These are phyloP conservation scores for Thunnus albacares DNA, from an alignment of 2,797 vertebrate species.

Conservation along the genomic window DNA sequence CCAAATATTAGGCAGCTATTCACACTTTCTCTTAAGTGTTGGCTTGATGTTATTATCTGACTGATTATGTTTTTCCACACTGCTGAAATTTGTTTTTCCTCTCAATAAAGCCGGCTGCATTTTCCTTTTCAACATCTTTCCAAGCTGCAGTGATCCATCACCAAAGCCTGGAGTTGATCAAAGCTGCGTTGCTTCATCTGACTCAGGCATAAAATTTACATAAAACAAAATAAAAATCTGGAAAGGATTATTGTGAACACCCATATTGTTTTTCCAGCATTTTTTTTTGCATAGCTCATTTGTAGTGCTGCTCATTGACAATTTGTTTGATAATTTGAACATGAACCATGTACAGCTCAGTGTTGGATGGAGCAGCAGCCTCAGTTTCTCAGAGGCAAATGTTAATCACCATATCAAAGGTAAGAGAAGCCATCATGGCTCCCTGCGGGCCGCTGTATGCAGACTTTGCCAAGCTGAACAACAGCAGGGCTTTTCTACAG, in stretches of 20 bases:
- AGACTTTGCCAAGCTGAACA: constrained; percentile 54
- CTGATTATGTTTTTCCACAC: constrained; percentile 18
- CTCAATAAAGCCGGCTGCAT: not conserved
- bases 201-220: constrained; percentile 8
- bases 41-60: not conserved
- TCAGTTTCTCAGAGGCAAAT: constrained; percentile 44
- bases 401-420: constrained; percentile 83
- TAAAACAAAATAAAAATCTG: constrained; percentile 9
- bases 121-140: constrained; percentile 24
- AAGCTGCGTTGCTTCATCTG: constrained; percentile 11
- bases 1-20: not conserved
- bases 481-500: constrained; percentile 55
- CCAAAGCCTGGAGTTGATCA: constrained; percentile 39
- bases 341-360: constrained; percentile 5
- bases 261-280: not conserved
- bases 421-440: constrained; percentile 60
- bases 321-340: constrained; percentile 32
- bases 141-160: not conserved
- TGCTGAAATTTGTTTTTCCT: constrained; percentile 13
- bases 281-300: not conserved
- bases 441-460: constrained; percentile 45
- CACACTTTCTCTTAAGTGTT: not conserved
- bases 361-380: constrained; percentile 31
- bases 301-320: not conserved
- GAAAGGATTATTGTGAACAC: not conserved